Conservation (phyloP, 2,888 invertebrate genomes). For the Parthenolecanium corni region DNA sequence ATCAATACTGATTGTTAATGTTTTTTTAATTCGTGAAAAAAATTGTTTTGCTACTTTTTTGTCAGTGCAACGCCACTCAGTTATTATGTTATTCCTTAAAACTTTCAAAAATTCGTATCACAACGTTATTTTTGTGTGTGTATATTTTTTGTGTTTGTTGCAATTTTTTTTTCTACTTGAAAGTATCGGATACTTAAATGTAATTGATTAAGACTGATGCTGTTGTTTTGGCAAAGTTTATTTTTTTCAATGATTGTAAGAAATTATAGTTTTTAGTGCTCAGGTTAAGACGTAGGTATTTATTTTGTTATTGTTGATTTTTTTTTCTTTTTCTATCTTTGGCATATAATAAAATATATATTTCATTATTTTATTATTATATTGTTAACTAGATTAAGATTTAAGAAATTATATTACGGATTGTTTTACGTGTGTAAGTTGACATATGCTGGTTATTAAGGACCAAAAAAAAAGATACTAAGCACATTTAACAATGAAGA, state of each 20-base stretch:
- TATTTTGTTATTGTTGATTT: slow-evolving; percentile 26
- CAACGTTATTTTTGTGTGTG: slow-evolving; percentile 23
- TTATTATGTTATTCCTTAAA: background rate
- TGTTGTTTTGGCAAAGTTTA: slow-evolving; percentile 32
- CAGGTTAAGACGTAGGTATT: slow-evolving; percentile 29
- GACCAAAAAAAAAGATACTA: slow-evolving; percentile 18
- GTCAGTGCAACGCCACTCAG: background rate
- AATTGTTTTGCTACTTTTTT: background rate
- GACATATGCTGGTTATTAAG: slow-evolving; percentile 23
- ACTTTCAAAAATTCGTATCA: slow-evolving; percentile 12
- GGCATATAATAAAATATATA: background rate
- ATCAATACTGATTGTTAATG: background rate
- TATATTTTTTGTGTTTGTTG: slow-evolving; percentile 20
- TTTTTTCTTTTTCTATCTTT: background rate
- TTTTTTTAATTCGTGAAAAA: background rate
- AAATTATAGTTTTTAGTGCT: slow-evolving; percentile 30
- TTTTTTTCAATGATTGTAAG: slow-evolving; percentile 29
- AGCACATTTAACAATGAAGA: slow-evolving; percentile 12
- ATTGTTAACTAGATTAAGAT: slow-evolving; percentile 21
- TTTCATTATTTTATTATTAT: background rate
- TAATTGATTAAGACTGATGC: slow-evolving; percentile 32
- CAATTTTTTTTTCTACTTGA: slow-evolving; percentile 24
- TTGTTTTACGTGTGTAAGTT: slow-evolving; percentile 26
- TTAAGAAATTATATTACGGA: slow-evolving; percentile 13
- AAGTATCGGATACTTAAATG: slow-evolving; percentile 29